These are phyloP conservation scores for Nowickia ferox DNA, from an alignment of 2,888 invertebrate species.

Conservation along the genomic window DNA sequence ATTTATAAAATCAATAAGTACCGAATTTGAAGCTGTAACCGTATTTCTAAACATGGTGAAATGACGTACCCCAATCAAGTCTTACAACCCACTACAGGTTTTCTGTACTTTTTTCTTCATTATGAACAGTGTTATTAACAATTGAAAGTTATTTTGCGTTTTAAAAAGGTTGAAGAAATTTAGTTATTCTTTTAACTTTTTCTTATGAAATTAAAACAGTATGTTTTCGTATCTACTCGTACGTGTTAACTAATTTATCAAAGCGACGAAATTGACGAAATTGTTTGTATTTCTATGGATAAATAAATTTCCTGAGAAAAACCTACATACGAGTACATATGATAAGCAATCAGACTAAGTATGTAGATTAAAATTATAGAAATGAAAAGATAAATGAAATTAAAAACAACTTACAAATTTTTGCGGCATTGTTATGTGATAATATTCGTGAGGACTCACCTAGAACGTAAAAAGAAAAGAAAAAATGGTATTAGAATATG, in stretches of 20 bases:
- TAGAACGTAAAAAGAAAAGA: constrained; percentile 74
- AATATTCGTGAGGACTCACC: constrained; percentile 80
- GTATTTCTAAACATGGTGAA: too few species aligned
- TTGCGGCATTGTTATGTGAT: constrained; percentile 76
- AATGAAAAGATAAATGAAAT: constrained; percentile 26
- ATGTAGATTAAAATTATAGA: constrained; percentile 11
- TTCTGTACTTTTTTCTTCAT: too few species aligned
- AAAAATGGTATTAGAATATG: constrained; percentile 63
- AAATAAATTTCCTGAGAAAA: not conserved
- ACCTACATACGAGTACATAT: not conserved
- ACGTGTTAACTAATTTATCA: too few species aligned
- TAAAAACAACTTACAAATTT: constrained; percentile 80
- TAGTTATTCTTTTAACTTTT: too few species aligned
- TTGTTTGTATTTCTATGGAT: not conserved
- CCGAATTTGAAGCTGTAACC: too few species aligned
- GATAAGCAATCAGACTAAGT: not conserved
- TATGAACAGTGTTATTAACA: not conserved
- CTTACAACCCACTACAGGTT: too few species aligned
- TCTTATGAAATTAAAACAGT: too few species aligned
- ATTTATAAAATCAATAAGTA: too few species aligned
- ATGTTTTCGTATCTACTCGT: too few species aligned
- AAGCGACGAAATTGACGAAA: too few species aligned
- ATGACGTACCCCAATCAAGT: too few species aligned
- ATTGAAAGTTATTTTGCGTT: not conserved
- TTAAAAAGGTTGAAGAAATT: too few species aligned